Conservation (phyloP, 2,797 vertebrate species). For the Lophotriccus pileatus region DNA sequence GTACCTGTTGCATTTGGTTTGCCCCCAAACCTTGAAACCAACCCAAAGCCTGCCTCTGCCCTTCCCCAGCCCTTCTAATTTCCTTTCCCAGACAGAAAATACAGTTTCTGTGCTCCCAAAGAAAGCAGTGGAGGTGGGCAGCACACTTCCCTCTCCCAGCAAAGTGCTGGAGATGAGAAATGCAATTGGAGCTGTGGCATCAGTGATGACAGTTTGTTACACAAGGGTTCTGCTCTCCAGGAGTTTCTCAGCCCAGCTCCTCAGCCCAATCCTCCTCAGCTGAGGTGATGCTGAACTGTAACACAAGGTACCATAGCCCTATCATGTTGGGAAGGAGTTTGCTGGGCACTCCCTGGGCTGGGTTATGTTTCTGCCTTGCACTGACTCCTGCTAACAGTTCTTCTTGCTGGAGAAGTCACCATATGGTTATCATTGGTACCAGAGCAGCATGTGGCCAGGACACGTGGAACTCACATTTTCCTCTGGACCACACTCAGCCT, state of each 20-base stretch:
- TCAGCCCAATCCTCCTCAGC: neutral
- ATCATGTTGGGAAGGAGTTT: neutral
- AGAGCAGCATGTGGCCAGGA: slow-evolving; percentile 23
- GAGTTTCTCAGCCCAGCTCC: neutral
- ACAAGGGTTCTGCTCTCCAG: rapidly evolving
- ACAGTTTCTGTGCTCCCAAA: neutral
- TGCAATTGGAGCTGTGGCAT: neutral
- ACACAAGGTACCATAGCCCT: rapidly evolving
- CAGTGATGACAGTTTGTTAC: neutral
- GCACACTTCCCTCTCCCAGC: neutral
- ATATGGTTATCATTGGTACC: slow-evolving; percentile 55
- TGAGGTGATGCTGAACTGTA: neutral
- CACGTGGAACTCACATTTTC: slow-evolving; percentile 56
- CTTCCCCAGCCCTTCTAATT: neutral
- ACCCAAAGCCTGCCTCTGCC: neutral
- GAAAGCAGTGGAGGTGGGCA: neutral
- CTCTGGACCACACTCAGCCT: slow-evolving; percentile 52
- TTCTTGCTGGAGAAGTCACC: neutral
- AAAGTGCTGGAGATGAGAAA: neutral
- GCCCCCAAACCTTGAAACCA: neutral
- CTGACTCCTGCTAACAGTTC: neutral
- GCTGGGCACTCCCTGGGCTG: neutral
- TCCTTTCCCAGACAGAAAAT: neutral
- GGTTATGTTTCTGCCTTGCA: neutral
- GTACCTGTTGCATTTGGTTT: neutral